phyloP scores from a whole-genome alignment of 2,797 vertebrate species.

The Denticeps clupeoides region DNA sequence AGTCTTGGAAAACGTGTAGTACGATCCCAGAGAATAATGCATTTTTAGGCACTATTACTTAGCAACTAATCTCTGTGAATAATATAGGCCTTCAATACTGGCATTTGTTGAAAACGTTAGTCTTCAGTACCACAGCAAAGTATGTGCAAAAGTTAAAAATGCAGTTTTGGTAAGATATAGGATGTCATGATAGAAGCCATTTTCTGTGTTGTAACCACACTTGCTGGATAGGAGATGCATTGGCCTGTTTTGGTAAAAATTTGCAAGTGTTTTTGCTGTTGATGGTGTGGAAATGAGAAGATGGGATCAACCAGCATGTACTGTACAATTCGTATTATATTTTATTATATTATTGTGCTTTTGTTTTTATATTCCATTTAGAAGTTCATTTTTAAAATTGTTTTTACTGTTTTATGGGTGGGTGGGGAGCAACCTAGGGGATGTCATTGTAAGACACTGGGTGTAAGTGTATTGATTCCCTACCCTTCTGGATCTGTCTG shows the following conservation, averaged over 20 bases:
- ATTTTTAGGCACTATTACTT: constrained; percentile 28
- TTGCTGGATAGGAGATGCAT: background rate
- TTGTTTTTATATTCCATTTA: constrained; percentile 55
- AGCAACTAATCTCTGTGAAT: constrained; percentile 23
- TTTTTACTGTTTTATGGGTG: constrained; percentile 55
- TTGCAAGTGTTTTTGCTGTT: constrained; percentile 42
- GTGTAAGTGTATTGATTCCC: constrained; percentile 55
- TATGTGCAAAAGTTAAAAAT: constrained; percentile 23
- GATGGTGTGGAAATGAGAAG: constrained; percentile 36
- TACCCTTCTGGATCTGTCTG: constrained; percentile 27
- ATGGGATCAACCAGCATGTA: constrained; percentile 52
- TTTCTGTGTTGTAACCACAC: too few relatives aligned
- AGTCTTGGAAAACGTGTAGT: constrained; percentile 17
- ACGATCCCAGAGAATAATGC: constrained; percentile 26
- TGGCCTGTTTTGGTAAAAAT: constrained; percentile 16
- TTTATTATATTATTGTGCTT: constrained; percentile 64
- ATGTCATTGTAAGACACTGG: constrained; percentile 51
- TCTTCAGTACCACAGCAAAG: constrained; percentile 10
- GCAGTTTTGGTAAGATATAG: constrained; percentile 21
- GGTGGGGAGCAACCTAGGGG: constrained; percentile 41
- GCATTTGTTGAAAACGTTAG: constrained; percentile 8
- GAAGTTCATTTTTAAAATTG: constrained; percentile 47
- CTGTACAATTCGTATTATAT: constrained; percentile 72
- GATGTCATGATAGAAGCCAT: constrained; percentile 31
- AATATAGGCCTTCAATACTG: constrained; percentile 17